Percentiles rank a stretch among this genome's conserved stretches.
Conservation (phyloP, 1,140 invertebrate genomes). For the Maniola jurtina region DNA sequence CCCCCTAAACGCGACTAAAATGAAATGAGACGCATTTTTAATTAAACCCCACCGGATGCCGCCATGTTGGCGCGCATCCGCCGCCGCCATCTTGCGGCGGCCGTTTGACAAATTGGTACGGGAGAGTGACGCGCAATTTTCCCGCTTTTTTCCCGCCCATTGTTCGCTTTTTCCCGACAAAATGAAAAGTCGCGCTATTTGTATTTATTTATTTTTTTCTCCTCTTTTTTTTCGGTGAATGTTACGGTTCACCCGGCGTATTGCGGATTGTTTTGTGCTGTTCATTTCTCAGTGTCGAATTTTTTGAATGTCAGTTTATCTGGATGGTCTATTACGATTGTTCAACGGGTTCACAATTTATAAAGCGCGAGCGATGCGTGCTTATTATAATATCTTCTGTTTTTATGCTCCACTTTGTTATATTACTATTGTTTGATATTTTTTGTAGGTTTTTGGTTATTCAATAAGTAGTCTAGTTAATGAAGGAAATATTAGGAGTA, state of each 20-base stretch:
- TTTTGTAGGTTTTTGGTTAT: neutral
- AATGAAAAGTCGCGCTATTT: constrained; percentile 76
- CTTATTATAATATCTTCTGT: neutral
- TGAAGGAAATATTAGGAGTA: too few relatives aligned
- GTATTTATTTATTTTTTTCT: constrained; percentile 59
- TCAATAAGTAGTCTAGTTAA: too few relatives aligned
- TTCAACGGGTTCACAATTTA: constrained; percentile 23
- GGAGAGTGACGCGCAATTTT: constrained; percentile 77
- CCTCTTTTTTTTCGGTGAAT: constrained; percentile 55
- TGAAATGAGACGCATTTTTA: constrained; percentile 73
- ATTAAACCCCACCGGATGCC: constrained; percentile 72
- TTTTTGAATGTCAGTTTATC: constrained; percentile 44
- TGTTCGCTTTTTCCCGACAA: constrained; percentile 75
- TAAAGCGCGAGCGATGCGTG: neutral
- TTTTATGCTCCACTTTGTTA: neutral
- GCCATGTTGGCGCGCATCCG: constrained; percentile 70
- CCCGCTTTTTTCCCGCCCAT: constrained; percentile 75
- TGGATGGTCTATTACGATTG: constrained; percentile 29
- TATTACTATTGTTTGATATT: neutral
- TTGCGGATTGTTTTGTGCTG: constrained; percentile 57
- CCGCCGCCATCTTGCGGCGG: constrained; percentile 71
- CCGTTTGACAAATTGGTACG: constrained; percentile 78
- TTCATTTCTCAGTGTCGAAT: constrained; percentile 64
- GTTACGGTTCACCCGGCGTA: constrained; percentile 54
- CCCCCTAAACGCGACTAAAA: constrained; percentile 52